Percentiles rank a stretch among this genome's conserved stretches.
These are phyloP conservation scores for Synanceia verrucosa DNA, from an alignment of 2,797 vertebrate genomes.

Conservation along the genomic window DNA sequence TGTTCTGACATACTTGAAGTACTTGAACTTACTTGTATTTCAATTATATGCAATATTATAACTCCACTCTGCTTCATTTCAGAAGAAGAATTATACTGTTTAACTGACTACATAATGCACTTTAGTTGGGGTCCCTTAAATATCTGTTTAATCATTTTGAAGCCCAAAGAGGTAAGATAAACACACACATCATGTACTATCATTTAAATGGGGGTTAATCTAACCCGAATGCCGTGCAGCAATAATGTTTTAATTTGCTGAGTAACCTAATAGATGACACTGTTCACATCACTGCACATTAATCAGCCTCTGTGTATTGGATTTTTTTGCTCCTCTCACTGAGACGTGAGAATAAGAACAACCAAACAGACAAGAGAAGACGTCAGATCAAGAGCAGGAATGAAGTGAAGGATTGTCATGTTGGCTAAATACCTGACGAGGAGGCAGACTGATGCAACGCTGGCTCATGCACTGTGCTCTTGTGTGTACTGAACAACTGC, in stretches of 20 bases:
- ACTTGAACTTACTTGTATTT: not conserved
- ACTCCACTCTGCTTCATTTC: not conserved
- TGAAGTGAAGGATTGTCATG: not conserved
- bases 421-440: conserved; percentile 12
- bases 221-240: not conserved
- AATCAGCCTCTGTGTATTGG: conserved; percentile 2
- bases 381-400: not conserved
- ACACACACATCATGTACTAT: not conserved
- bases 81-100: not conserved
- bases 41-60: not conserved
- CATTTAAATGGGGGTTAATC: not conserved
- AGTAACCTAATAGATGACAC: not conserved
- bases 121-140: not conserved
- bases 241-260: conserved; percentile 11
- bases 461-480: not conserved
- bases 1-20: not conserved
- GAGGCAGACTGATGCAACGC: not conserved
- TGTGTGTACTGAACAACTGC: not conserved
- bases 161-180: not conserved
- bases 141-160: too few species aligned
- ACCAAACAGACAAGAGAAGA: conserved; percentile 9
- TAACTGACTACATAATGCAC: not conserved
- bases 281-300: conserved; percentile 4
- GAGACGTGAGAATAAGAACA: conserved; percentile 6
- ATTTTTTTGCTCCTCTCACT: conserved; percentile 3